phyloP scores from a whole-genome alignment of 53 echinoderm and acorn worm species.

The Astropecten irregularis region DNA sequence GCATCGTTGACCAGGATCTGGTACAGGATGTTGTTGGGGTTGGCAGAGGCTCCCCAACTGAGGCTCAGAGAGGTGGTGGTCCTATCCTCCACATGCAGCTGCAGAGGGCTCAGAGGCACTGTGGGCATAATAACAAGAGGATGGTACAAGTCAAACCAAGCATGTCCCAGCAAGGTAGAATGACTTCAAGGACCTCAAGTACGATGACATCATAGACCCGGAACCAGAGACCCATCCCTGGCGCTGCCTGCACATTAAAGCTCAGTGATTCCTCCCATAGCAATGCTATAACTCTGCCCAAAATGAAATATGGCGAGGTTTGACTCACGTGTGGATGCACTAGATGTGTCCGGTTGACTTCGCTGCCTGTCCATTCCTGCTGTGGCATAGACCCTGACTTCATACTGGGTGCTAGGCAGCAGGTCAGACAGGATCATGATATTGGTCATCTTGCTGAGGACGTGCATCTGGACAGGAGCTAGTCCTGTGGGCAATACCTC shows the following conservation, averaged over 20 bases:
- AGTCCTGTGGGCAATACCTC: neutral
- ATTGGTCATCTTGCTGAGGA: neutral
- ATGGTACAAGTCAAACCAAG: neutral
- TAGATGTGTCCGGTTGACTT: neutral
- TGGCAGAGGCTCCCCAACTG: slow-evolving; percentile 48
- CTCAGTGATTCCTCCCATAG: too few species aligned
- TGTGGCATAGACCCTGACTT: slow-evolving; percentile 43
- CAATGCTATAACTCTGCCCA: too few species aligned
- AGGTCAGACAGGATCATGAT: slow-evolving; percentile 7
- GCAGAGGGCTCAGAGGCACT: slow-evolving; percentile 19
- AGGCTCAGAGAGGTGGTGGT: slow-evolving; percentile 47
- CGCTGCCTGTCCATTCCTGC: slow-evolving; percentile 35
- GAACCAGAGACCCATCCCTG: too few species aligned
- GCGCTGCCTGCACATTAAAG: too few species aligned
- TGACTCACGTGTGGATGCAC: slow-evolving; percentile 6
- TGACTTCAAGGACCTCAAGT: too few species aligned
- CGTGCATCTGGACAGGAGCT: neutral
- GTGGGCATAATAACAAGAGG: neutral
- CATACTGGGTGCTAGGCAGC: slow-evolving; percentile 49
- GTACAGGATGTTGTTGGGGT: slow-evolving; percentile 5
- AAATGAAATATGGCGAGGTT: too few species aligned
- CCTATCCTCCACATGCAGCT: neutral
- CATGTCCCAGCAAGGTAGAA: too few species aligned
- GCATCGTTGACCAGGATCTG: neutral
- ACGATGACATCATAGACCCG: too few species aligned